Percentiles rank a stretch among this genome's conserved stretches.
phyloP scores from a whole-genome alignment of 92 coral and sea anemone genomes.

The Zoanthus sansibaricus region DNA sequence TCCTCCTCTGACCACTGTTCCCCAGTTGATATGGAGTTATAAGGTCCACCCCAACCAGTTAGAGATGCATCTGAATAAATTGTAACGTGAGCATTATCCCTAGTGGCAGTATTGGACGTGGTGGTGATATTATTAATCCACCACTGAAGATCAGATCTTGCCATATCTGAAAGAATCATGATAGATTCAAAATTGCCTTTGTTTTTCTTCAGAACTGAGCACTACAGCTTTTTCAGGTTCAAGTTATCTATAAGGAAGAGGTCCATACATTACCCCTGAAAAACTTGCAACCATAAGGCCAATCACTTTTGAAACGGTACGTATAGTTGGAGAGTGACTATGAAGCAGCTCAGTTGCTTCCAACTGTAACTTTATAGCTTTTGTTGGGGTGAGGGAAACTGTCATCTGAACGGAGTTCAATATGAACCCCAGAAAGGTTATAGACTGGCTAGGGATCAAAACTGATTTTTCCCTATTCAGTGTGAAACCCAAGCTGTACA shows the following conservation, averaged over 20 bases:
- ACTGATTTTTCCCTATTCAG: conserved; percentile 43
- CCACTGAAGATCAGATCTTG: conserved; percentile 55
- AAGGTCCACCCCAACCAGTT: conserved; percentile 49
- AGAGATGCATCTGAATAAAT: conserved; percentile 57
- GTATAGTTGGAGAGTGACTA: background rate
- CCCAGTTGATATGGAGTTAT: conserved; percentile 6
- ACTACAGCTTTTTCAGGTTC: conserved; percentile 32
- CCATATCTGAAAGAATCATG: conserved; percentile 41
- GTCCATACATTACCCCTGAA: conserved; percentile 55
- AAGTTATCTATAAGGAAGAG: conserved; percentile 29
- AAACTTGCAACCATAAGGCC: conserved; percentile 45
- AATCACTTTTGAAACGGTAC: conserved; percentile 19
- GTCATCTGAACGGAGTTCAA: conserved; percentile 43
- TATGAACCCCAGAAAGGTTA: conserved; percentile 50
- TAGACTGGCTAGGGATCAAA: conserved; percentile 5
- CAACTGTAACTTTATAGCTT: conserved; percentile 3
- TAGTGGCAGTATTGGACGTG: conserved; percentile 32
- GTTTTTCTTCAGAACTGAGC: conserved; percentile 16
- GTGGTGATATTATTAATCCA: conserved; percentile 14
- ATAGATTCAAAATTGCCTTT: conserved; percentile 41
- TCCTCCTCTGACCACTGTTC: conserved; percentile 34
- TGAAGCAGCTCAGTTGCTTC: background rate
- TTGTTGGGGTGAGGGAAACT: conserved; percentile 9
- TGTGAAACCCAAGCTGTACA: conserved; percentile 36
- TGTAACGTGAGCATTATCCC: conserved; percentile 6